Evolutionary conservation across 1,140 invertebrate genomes (phyloP).

Genomic region (Drosophila tristis): DNA sequence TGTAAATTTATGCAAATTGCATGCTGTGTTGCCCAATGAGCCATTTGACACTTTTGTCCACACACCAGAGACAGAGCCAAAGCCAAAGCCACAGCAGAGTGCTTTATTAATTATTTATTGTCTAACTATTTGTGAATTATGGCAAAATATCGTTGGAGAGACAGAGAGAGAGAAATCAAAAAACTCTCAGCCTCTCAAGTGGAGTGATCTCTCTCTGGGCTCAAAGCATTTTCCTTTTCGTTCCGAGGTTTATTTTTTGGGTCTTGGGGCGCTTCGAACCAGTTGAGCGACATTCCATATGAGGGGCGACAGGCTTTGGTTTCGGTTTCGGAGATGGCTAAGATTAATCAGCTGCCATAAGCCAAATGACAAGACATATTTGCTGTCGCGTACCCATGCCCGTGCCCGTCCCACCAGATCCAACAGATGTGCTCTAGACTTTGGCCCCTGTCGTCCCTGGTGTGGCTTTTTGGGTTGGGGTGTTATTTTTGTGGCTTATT

Average conservation of each 20-base stretch:
- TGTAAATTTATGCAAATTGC: conserved; percentile 77
- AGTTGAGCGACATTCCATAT: conserved; percentile 78
- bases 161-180: conserved; percentile 31
- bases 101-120: conserved; percentile 78
- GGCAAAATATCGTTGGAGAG: conserved; percentile 36
- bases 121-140: conserved; percentile 71
- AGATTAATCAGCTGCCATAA: conserved; percentile 82
- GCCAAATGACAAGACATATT: conserved; percentile 80
- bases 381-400: conserved; percentile 13
- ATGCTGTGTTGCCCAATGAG: conserved; percentile 74
- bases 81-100: conserved; percentile 13
- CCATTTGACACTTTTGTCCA: conserved; percentile 77
- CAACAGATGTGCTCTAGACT: conserved; percentile 34
- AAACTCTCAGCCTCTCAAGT: conserved; percentile 23
- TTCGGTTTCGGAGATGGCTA: conserved; percentile 69
- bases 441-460: too few species aligned
- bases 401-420: not conserved
- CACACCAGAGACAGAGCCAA: conserved; percentile 28
- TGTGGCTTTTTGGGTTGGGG: not conserved
- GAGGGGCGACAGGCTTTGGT: conserved; percentile 67
- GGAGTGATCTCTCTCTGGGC: conserved; percentile 46
- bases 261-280: conserved; percentile 51
- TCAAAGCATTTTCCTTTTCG: conserved; percentile 68
- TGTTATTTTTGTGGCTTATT: conserved; percentile 70
- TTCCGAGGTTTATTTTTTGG: conserved; percentile 23